Percentiles rank a stretch among this genome's conserved stretches.
Conservation (phyloP, 2,113 vertebrate species). For the Peromyscus maniculatus region DNA sequence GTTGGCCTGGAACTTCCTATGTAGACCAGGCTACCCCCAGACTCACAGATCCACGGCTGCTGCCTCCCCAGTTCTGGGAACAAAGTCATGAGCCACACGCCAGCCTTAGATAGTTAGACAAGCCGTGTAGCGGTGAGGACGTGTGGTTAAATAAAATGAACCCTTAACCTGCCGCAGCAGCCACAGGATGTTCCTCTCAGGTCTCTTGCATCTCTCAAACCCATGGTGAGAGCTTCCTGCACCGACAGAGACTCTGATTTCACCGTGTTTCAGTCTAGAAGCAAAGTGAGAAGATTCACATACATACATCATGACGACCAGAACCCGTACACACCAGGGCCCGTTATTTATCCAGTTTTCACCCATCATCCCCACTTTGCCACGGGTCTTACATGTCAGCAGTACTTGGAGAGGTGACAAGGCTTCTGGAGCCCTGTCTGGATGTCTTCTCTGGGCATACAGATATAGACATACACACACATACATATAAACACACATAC, state of each 20-base stretch:
- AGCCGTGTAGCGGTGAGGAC: background rate
- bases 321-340: background rate
- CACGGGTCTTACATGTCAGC: background rate
- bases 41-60: background rate
- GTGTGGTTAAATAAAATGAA: background rate
- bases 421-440: background rate
- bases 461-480: too few relatives aligned
- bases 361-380: background rate
- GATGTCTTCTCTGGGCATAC: background rate
- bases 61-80: background rate
- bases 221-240: too few relatives aligned
- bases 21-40: background rate
- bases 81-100: background rate
- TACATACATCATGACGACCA: too few relatives aligned
- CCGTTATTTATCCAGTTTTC: accelerated
- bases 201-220: background rate
- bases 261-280: background rate
- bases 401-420: background rate
- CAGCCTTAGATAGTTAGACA: background rate
- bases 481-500: too few relatives aligned
- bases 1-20: background rate
- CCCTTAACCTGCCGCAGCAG: background rate
- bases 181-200: background rate
- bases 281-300: background rate
- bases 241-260: background rate